A percentile compares a stretch with the other conserved stretches of the same genome.
phyloP scores from a whole-genome alignment of 2,888 invertebrate genomes.

The Liposcelis brunnea region DNA sequence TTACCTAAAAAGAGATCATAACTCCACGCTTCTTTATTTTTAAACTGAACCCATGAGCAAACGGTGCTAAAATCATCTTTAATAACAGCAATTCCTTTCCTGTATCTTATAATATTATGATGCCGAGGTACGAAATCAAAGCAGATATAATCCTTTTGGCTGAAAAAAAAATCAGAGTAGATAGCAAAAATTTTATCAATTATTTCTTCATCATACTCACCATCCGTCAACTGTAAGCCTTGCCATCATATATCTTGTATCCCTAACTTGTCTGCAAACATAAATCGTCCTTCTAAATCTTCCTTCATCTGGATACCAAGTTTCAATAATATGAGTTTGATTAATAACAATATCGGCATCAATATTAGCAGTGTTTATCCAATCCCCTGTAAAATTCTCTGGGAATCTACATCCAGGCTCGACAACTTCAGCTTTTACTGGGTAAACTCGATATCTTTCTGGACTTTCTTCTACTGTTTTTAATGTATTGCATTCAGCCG shows the following conservation, averaged over 20 bases:
- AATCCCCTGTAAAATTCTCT: constrained; percentile 83
- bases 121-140: constrained; percentile 92
- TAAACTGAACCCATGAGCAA: constrained; percentile 87
- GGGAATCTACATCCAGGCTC: constrained; percentile 83
- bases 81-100: constrained; percentile 74
- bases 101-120: constrained; percentile 85
- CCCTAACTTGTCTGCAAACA: constrained; percentile 83
- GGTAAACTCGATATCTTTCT: constrained; percentile 55
- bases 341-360: constrained; percentile 89
- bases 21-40: constrained; percentile 67
- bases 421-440: constrained; percentile 66
- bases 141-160: constrained; percentile 94
- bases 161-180: constrained; percentile 24
- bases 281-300: constrained; percentile 78
- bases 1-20: constrained; percentile 60
- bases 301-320: constrained; percentile 83
- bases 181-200: not conserved
- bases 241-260: constrained; percentile 87
- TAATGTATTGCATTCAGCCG: constrained; percentile 80
- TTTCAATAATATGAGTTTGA: constrained; percentile 91
- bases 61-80: constrained; percentile 82
- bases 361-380: constrained; percentile 95
- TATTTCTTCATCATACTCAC: constrained; percentile 26
- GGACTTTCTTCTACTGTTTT: constrained; percentile 89
- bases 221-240: constrained; percentile 89